Evolutionary conservation across 2,797 vertebrate species (phyloP), one percentile per base, ranked within the genome.

Genomic region (Lagocephalus sceleratus): DNA sequence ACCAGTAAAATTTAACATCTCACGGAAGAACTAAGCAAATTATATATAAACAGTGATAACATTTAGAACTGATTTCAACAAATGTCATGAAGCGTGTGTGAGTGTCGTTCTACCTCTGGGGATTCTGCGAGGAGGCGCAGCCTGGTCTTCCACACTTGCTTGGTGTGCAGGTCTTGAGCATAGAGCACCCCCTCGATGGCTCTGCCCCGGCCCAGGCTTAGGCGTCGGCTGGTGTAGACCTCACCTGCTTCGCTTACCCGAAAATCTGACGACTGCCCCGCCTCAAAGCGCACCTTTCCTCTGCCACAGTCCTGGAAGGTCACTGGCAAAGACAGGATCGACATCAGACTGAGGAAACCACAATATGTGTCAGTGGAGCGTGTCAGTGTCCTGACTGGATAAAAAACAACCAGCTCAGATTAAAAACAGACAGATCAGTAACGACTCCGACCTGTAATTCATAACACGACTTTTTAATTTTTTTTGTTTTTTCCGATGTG

Each of bases 71-170:
- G n/a, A n/a, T n/a, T n/a, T n/a, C n/a, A n/a, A n/a, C n/a, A n/a
- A n/a, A n/a, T n/a, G n/a, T n/a, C n/a, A n/a, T n/a, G n/a, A n/a
- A n/a, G n/a, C n/a, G n/a, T n/a, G 7, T 7, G 7, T 5, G 7
- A 9, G 7, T 29, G 7, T 29, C 26, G 7, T 29, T 29, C 7
- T 79, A 89, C 87, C 86, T 88, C 71, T 26, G 55, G 58, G 2
- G 53, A 19, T 41, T 16, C n/a, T 6, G 51, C 66, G 1, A 85
- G 87, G 41, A 98, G 62, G 66, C 90, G 92, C 29, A 97, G 90
- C 5, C 65, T 91, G 61, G 92, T 90, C 62, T 93, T 90, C 97
- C 96, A 98, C 45, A 89, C 82, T 61, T 92, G 89, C 62, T 89
- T 88, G 7, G 94, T 92, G 57, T 87, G 88, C 47, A 79, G 73